Evolutionary conservation across 2,888 invertebrate genomes (phyloP), one percentile per base, ranked within the genome.

Genomic region (Drosophila ochracea): DNA sequence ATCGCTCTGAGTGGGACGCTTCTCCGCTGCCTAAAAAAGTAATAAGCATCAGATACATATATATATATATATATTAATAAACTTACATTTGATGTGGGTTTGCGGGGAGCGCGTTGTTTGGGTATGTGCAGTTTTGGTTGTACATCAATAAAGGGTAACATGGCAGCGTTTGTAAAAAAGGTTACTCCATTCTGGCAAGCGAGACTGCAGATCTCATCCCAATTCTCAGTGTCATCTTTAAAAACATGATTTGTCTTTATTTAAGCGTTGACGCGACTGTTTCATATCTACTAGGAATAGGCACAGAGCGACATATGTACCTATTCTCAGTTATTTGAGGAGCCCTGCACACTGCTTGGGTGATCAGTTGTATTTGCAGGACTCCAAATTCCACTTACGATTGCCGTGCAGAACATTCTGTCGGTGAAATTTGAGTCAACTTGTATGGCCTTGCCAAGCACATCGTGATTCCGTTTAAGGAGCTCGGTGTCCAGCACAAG

Each of bases 1-100:
- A 3, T 92, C 90, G 13, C 95, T 87, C 74, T 93, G 94, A 79
- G 94, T 94, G 3, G 94, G 94, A 64, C 94, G 93, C 74, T 94
- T 94, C 73, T 94, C 94, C 66, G 83, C 89, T 3, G 83, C 89
- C 82, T 93, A 49, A 11, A 13, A 28, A 25, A 19, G 2, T 43
- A 19, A 19, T 11, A 10, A 13, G n/a, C 19, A 28, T 16, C 4
- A 53, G n/a, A 5, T 5, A 19, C 11, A 30, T 19, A 35, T 30
- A n/a, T 7, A 31, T 13, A 9, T 7, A 31, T 13, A 9, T 30
- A 7, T 43, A 35, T 4, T 16, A 47, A 25, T 25, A 6, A 59
- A 66, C 74, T 74, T 70, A 91, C 92, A 55, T 74, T 59, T 49
- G 49, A 19, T 11, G n/a, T 21, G 2, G 3, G 5, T 57, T 92